Conservation (phyloP, 2,113 vertebrate species). For the Lanius collurio region DNA sequence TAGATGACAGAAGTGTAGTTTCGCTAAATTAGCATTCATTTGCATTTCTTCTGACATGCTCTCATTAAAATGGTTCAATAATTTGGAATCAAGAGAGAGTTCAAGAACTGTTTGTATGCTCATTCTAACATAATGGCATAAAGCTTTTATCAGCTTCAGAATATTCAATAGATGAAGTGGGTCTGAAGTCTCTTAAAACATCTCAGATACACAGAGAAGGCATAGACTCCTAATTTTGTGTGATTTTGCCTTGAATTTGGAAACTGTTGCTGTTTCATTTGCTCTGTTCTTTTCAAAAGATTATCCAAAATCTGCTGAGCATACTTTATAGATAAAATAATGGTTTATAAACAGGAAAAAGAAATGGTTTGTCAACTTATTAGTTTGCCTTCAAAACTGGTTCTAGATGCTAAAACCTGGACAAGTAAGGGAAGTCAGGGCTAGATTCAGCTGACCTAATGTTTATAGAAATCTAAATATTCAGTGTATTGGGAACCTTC, state of each 20-base stretch:
- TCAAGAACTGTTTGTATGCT: conserved; percentile 45
- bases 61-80: conserved; percentile 79
- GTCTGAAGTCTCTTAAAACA: conserved; percentile 53
- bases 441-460: neutral
- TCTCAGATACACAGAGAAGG: neutral
- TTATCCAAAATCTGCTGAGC: neutral
- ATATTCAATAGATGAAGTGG: conserved; percentile 9
- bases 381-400: neutral
- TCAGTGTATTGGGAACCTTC: neutral
- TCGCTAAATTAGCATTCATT: conserved; percentile 79
- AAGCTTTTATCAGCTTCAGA: conserved; percentile 60
- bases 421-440: neutral
- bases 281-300: neutral
- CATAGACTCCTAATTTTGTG: neutral
- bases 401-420: neutral
- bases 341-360: neutral
- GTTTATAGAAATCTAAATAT: neutral
- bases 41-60: conserved; percentile 78
- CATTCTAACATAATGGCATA: conserved; percentile 57
- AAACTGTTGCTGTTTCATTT: neutral
- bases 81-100: conserved; percentile 73
- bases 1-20: conserved; percentile 75
- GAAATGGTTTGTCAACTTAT: neutral
- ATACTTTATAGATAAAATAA: neutral
- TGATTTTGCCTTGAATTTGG: neutral